Evolutionary conservation across 2,113 vertebrate genomes (phyloP), one percentile per base, ranked within the genome.

Genomic region (Nothocercus julius): DNA sequence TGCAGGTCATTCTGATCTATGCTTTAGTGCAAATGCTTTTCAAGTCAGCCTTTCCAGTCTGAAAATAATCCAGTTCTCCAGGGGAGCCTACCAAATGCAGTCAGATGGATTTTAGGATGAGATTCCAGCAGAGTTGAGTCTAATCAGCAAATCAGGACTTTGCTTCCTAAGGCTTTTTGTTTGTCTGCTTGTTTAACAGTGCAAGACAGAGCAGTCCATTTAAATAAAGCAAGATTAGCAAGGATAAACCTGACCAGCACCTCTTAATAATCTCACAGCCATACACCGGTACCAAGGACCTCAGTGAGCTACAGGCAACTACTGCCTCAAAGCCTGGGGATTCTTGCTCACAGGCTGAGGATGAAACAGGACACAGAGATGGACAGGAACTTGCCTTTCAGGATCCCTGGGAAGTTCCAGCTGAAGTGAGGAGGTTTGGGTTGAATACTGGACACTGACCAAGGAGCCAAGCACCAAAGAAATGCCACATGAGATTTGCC

Each of bases 121-220:
- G 94, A 53, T 74, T 94, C 95, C 94, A 94, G 77, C 85, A 79
- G 88, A 44, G 92, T 30, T 87, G 85, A 92, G 66, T 84, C 90
- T 92, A 92, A 97, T 92, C 92, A 92, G 83, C 85, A 89, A 84
- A 95, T 84, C 76, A 64, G 73, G 85, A 49, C 83, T 86, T 76
- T 32, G 68, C 90, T 90, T 95, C 93, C 92, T 82, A 12, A 84
- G 74, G 90, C 69, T 91, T 81, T 90, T 47, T 89, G 73, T 93
- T 91, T 96, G 58, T 67, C n/a, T 93, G 87, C 90, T 84, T 92
- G 91, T 85, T 96, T 73, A 76, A 90, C 20, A 4, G 47, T 78
- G 85, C 75, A 78, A 95, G 90, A 24, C 64, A 66, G 73, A 84
- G 69, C 73, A 94, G 87, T 56, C 45, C 10, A 32, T 94, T 44